phyloP scores from a whole-genome alignment of 2,113 vertebrate genomes.

The Plotosus lineatus region DNA sequence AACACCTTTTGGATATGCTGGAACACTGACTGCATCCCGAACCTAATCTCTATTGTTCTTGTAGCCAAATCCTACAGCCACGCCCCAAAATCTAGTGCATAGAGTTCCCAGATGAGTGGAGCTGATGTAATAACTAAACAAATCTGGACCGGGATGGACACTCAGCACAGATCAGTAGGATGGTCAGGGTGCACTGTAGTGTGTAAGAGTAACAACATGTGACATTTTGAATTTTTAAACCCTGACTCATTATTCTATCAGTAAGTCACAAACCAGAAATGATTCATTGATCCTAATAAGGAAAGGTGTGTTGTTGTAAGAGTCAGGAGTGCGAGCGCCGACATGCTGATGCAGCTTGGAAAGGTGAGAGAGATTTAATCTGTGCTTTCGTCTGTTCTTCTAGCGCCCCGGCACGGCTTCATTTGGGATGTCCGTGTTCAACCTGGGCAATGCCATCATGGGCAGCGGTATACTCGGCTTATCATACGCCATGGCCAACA shows the following conservation, averaged over 20 bases:
- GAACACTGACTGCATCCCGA: not conserved
- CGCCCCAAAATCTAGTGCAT: not conserved
- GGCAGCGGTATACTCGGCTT: constrained; percentile 97
- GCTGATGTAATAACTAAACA: too few species aligned
- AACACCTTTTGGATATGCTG: too few species aligned
- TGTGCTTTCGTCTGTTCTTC: constrained; percentile 45
- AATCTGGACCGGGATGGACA: not conserved
- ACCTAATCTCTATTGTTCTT: not conserved
- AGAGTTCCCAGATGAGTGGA: not conserved
- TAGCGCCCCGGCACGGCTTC: constrained; percentile 92
- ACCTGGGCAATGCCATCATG: constrained; percentile 99
- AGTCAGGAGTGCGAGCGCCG: not conserved
- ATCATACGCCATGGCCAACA: constrained; percentile 98
- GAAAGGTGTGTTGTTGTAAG: not conserved
- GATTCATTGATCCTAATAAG: not conserved
- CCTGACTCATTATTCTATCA: not conserved
- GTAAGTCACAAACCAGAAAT: not conserved
- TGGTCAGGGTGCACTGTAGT: not conserved
- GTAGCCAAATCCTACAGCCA: not conserved
- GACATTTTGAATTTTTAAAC: not conserved
- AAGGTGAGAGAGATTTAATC: not conserved
- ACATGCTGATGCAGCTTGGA: not conserved
- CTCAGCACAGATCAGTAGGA: not conserved
- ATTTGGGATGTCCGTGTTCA: constrained; percentile 99
- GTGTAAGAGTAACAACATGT: not conserved